Percentiles rank a stretch among this genome's conserved stretches.
Conservation (phyloP, 2,113 vertebrate genomes). For the Oryzias celebensis region DNA sequence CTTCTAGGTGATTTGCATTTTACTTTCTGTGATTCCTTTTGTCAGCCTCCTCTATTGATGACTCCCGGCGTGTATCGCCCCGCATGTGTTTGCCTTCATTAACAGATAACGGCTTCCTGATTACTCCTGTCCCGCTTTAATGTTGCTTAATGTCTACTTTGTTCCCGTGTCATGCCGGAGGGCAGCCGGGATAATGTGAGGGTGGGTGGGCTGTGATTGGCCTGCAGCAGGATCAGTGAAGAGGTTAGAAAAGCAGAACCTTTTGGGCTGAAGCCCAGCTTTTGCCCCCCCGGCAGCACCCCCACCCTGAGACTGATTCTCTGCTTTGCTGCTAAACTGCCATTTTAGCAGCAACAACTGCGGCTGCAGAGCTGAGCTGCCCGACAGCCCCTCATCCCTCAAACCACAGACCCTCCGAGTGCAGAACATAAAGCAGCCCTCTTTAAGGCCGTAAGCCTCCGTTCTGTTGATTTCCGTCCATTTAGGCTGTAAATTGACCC, state of each 20-base stretch:
- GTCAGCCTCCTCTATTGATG: slow-evolving; percentile 95
- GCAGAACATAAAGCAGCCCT: neutral
- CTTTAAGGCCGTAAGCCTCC: slow-evolving; percentile 26
- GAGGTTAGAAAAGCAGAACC: slow-evolving; percentile 99
- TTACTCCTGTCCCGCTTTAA: slow-evolving; percentile 99
- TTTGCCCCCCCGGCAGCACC: slow-evolving; percentile 55
- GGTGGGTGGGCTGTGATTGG: slow-evolving; percentile 98
- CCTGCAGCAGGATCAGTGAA: slow-evolving; percentile 94
- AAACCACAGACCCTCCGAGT: slow-evolving; percentile 1
- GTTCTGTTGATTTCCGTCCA: slow-evolving; percentile 57
- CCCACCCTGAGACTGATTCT: slow-evolving; percentile 70
- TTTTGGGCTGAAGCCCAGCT: slow-evolving; percentile 82
- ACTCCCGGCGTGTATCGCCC: slow-evolving; percentile 93
- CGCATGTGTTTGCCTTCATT: slow-evolving; percentile 99
- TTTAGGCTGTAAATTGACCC: slow-evolving; percentile 63
- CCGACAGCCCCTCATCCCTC: slow-evolving; percentile 35
- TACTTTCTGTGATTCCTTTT: slow-evolving; percentile 84
- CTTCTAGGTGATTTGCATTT: slow-evolving; percentile 99
- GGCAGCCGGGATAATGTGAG: slow-evolving; percentile 93
- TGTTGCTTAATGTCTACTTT: slow-evolving; percentile 99
- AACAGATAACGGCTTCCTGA: slow-evolving; percentile 99
- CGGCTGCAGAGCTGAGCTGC: slow-evolving; percentile 34
- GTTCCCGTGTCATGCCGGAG: slow-evolving; percentile 98
- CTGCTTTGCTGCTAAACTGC: slow-evolving; percentile 60
- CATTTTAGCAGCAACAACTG: slow-evolving; percentile 59